These are phyloP conservation scores for Cantharis flavilabris DNA, from an alignment of 2,888 invertebrate species.

Conservation along the genomic window DNA sequence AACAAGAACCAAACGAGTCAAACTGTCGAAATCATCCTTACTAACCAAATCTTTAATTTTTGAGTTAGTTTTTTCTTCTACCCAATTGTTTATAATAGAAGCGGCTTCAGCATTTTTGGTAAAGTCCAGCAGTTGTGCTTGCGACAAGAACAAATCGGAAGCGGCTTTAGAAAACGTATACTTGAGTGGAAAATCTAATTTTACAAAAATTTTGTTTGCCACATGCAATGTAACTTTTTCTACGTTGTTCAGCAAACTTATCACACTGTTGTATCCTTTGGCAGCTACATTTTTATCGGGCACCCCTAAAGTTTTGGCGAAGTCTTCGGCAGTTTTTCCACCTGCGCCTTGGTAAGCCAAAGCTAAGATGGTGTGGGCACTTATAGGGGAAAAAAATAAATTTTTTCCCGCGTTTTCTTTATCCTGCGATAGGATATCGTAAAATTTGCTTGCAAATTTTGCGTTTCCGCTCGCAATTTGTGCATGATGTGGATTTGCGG, in stretches of 20 bases:
- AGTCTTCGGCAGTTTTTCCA: conserved; percentile 46
- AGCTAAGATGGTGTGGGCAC: conserved; percentile 52
- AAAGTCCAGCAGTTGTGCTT: conserved; percentile 69
- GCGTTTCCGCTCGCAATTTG: conserved; percentile 44
- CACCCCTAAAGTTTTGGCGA: conserved; percentile 41
- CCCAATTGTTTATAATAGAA: conserved; percentile 78
- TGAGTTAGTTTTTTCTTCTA: conserved; percentile 75
- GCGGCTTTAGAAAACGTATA: conserved; percentile 63
- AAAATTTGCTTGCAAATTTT: conserved; percentile 46
- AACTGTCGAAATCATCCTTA: conserved; percentile 58
- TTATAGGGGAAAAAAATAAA: conserved; percentile 55
- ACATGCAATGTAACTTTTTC: conserved; percentile 64
- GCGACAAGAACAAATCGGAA: conserved; percentile 65
- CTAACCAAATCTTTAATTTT: conserved; percentile 80
- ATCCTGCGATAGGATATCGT: conserved; percentile 39
- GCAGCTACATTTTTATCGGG: conserved; percentile 35
- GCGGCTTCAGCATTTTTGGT: conserved; percentile 57
- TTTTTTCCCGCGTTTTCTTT: conserved; percentile 44
- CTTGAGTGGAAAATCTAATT: conserved; percentile 59
- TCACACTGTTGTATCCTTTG: conserved; percentile 37
- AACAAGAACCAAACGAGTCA: conserved; percentile 73
- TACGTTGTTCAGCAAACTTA: conserved; percentile 46
- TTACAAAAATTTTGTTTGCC: conserved; percentile 72
- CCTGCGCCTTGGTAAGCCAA: conserved; percentile 52
- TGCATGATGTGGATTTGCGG: not conserved